phyloP scores from a whole-genome alignment of 2,888 invertebrate genomes.

The Anarsia innoxiella region DNA sequence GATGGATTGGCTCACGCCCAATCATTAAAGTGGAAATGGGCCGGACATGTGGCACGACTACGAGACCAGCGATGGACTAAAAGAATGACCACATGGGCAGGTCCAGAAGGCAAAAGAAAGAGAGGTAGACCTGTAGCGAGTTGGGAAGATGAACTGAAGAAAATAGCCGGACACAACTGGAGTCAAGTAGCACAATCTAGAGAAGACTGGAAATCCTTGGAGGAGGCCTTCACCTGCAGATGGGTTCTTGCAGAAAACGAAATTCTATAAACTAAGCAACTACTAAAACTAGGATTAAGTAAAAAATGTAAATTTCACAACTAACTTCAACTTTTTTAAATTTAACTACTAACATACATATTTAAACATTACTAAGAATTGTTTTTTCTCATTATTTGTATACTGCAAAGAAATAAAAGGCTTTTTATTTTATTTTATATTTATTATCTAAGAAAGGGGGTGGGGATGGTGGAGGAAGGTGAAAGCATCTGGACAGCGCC shows the following conservation, averaged over 20 bases:
- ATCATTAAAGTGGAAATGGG: conserved; percentile 13
- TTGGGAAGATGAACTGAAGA: conserved; percentile 13
- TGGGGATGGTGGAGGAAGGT: too few relatives aligned
- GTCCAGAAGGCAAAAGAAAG: conserved; percentile 9
- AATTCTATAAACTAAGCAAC: too few relatives aligned
- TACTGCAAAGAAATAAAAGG: too few relatives aligned
- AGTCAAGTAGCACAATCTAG: conserved; percentile 9
- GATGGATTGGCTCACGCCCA: conserved; percentile 10
- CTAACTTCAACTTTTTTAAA: too few relatives aligned
- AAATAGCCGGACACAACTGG: conserved; percentile 12
- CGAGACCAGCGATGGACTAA: conserved; percentile 13
- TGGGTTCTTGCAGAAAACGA: conserved; percentile 13
- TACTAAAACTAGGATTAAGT: too few relatives aligned
- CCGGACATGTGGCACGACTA: conserved; percentile 10
- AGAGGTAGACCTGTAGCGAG: conserved; percentile 11
- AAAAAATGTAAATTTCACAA: too few relatives aligned
- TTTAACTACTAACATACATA: too few relatives aligned
- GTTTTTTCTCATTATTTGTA: too few relatives aligned
- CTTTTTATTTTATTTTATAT: too few relatives aligned
- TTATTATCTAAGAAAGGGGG: too few relatives aligned
- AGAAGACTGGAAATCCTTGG: conserved; percentile 13
- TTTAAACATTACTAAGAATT: too few relatives aligned
- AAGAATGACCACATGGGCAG: conserved; percentile 12
- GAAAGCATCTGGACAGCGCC: too few relatives aligned
- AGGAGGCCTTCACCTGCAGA: conserved; percentile 16